A percentile compares a stretch with the other conserved stretches of the same genome.
Conservation (phyloP, 2,888 invertebrate species). For the Trypoxylon attenuatum region DNA sequence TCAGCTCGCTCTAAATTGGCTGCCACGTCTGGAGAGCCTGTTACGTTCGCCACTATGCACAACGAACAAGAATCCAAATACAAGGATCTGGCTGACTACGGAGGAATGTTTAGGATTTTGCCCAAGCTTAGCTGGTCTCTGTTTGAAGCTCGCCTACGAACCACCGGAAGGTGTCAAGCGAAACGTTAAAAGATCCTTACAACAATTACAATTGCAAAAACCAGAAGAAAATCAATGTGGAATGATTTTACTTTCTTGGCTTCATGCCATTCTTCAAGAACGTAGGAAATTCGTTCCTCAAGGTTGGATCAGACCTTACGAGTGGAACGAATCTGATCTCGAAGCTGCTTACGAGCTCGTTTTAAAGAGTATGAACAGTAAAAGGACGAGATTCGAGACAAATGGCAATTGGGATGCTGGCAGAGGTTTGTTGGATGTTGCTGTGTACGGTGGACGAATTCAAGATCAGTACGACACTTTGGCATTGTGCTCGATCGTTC, state of each 20-base stretch:
- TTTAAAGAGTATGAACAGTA: conserved; percentile 63
- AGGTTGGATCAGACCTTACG: conserved; percentile 93
- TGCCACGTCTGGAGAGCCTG: conserved; percentile 67
- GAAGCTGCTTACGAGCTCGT: conserved; percentile 83
- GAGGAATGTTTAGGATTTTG: conserved; percentile 70
- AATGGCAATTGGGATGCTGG: conserved; percentile 77
- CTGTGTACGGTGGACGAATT: conserved; percentile 90
- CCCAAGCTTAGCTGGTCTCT: conserved; percentile 68
- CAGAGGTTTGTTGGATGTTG: conserved; percentile 85
- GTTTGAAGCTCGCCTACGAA: conserved; percentile 70
- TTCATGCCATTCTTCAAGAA: conserved; percentile 94
- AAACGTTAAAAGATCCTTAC: conserved; percentile 67
- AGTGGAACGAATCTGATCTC: conserved; percentile 89
- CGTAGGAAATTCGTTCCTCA: conserved; percentile 79
- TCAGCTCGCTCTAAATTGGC: conserved; percentile 70
- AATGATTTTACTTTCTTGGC: conserved; percentile 87
- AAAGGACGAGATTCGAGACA: conserved; percentile 46
- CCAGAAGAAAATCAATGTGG: conserved; percentile 13
- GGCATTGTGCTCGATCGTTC: conserved; percentile 82
- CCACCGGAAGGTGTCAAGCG: conserved; percentile 72
- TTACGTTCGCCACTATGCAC: conserved; percentile 67
- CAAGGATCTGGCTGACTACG: conserved; percentile 69
- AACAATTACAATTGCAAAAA: conserved; percentile 61
- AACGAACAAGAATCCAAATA: conserved; percentile 54
- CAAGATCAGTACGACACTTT: conserved; percentile 85